Percentiles rank a stretch among this genome's conserved stretches.
phyloP scores from a whole-genome alignment of 2,797 vertebrate genomes.

The Halcyon chelicuti region DNA sequence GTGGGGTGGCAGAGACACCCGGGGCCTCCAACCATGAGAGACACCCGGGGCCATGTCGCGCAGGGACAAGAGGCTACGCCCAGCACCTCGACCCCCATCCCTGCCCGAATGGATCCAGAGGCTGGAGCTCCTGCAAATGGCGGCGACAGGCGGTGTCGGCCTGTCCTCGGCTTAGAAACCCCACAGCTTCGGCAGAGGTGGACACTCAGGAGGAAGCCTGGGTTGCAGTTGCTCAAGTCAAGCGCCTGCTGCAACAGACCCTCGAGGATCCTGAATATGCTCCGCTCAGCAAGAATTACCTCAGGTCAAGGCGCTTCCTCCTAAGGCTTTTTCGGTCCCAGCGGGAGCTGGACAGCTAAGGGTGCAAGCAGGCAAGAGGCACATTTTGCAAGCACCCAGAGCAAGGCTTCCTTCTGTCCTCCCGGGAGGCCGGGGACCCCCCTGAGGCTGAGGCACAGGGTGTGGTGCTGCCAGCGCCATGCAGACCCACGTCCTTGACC shows the following conservation, averaged over 20 bases:
- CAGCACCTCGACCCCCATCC: fast-evolving
- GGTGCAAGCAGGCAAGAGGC: fast-evolving
- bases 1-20: fast-evolving
- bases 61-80: fast-evolving
- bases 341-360: neutral
- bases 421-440: neutral
- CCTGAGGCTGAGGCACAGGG: fast-evolving
- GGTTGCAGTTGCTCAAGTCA: neutral
- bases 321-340: neutral
- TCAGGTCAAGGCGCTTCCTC: neutral
- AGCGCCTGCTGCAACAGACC: neutral
- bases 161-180: neutral
- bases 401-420: neutral
- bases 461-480: fast-evolving
- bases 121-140: neutral
- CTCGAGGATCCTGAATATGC: neutral
- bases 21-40: too few species aligned
- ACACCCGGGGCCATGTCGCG: too few species aligned
- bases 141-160: fast-evolving
- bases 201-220: fast-evolving
- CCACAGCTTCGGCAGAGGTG: fast-evolving
- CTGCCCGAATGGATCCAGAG: fast-evolving
- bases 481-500: neutral
- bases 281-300: neutral
- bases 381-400: fast-evolving